phyloP scores from a whole-genome alignment of 2,797 vertebrate species.

The Onychomys leucogaster region DNA sequence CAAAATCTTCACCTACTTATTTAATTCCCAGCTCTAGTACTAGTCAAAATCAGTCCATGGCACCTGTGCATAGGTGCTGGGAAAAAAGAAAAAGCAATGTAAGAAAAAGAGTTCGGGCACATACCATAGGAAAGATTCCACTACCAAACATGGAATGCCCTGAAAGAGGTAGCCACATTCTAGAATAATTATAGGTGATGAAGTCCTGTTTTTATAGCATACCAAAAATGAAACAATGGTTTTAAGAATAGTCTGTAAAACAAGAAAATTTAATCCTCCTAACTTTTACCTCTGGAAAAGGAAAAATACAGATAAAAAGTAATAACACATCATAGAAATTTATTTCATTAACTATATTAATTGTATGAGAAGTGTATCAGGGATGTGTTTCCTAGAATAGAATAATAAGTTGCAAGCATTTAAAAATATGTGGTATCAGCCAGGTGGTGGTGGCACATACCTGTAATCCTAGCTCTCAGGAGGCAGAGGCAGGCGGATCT shows the following conservation, averaged over 20 bases:
- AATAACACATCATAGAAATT: background rate
- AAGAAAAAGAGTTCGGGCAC: background rate
- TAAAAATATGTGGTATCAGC: background rate
- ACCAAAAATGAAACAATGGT: background rate
- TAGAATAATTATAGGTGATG: background rate
- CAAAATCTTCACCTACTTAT: background rate
- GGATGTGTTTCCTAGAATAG: background rate
- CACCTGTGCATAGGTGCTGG: background rate
- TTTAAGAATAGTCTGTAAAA: background rate
- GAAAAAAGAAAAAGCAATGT: background rate
- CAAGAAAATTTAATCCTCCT: background rate
- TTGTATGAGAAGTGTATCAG: background rate
- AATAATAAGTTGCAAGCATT: background rate
- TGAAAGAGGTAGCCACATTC: background rate
- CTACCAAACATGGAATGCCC: background rate
- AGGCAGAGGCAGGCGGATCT: too few relatives aligned
- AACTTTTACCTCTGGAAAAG: background rate
- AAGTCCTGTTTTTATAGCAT: background rate
- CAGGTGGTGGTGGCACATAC: too few relatives aligned
- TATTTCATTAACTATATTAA: background rate
- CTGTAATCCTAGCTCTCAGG: too few relatives aligned
- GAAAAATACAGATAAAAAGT: background rate
- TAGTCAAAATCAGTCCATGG: background rate
- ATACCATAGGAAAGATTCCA: background rate
- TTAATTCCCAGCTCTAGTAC: background rate